phyloP scores from a whole-genome alignment of 2,113 vertebrate species.

The Odobenus rosmarus region DNA sequence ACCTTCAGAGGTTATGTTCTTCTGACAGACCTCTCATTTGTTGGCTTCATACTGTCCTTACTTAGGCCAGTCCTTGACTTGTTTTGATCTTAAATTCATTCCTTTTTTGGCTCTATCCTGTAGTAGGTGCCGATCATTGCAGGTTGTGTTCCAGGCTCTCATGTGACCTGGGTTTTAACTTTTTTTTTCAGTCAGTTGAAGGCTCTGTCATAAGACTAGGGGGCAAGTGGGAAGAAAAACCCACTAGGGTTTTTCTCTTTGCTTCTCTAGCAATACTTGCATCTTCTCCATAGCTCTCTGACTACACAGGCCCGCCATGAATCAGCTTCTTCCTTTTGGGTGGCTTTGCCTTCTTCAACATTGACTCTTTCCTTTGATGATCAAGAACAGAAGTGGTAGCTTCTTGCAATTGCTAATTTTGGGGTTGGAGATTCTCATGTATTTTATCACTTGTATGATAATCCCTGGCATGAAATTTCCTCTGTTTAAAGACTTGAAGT shows the following conservation, averaged over 20 bases:
- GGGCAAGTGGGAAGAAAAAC: accelerated
- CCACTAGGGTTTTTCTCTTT: background rate
- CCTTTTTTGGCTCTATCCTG: background rate
- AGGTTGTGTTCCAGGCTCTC: background rate
- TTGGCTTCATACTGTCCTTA: background rate
- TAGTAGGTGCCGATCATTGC: background rate
- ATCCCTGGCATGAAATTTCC: background rate
- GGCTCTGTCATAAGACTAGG: background rate
- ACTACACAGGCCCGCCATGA: accelerated
- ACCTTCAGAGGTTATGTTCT: no score
- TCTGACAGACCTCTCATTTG: background rate
- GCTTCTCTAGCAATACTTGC: background rate
- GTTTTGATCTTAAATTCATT: background rate
- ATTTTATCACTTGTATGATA: background rate
- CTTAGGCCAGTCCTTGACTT: background rate
- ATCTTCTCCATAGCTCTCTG: background rate
- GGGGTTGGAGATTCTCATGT: background rate
- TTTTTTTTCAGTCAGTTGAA: background rate
- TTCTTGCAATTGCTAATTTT: background rate
- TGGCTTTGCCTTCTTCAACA: background rate
- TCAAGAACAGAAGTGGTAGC: background rate
- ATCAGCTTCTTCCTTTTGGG: background rate
- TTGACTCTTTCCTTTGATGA: background rate
- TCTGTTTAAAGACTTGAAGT: background rate
- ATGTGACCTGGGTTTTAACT: background rate